These are phyloP conservation scores for Vandiemenella viatica DNA, from an alignment of 2,888 invertebrate genomes.

Conservation along the genomic window DNA sequence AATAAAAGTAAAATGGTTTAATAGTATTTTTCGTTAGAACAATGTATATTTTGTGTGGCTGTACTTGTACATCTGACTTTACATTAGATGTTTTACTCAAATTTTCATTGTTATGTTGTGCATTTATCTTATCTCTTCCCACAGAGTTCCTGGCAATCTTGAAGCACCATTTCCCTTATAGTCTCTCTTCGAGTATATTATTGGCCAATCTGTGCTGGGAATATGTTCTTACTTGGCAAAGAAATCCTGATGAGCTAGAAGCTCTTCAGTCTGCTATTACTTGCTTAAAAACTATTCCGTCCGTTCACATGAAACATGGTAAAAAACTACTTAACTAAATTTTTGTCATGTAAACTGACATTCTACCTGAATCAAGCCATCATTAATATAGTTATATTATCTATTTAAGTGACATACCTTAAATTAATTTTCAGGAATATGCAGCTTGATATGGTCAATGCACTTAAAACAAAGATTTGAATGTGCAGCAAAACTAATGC, in stretches of 20 bases:
- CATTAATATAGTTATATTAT: neutral
- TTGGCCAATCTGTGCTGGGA: slow-evolving; percentile 86
- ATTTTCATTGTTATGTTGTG: too few species aligned
- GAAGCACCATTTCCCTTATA: slow-evolving; percentile 70
- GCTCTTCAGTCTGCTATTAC: slow-evolving; percentile 54
- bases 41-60: too few species aligned
- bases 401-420: neutral
- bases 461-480: slow-evolving; percentile 68
- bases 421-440: slow-evolving; percentile 42
- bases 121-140: too few species aligned
- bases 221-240: slow-evolving; percentile 75
- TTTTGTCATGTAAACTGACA: neutral
- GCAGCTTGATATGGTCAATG: slow-evolving; percentile 75
- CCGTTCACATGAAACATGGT: slow-evolving; percentile 49
- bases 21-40: too few species aligned
- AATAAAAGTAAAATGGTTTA: too few species aligned
- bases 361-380: neutral
- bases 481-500: slow-evolving; percentile 55
- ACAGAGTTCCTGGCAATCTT: slow-evolving; percentile 29
- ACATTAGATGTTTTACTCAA: too few species aligned
- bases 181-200: slow-evolving; percentile 61
- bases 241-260: slow-evolving; percentile 47
- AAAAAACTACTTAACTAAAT: slow-evolving; percentile 4
- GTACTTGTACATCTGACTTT: too few species aligned
- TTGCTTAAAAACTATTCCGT: slow-evolving; percentile 50